Evolutionary conservation across 23 tunicate genomes (phyloP), one percentile per base, ranked within the genome.

Genomic region (Clavelina lepadiformis): DNA sequence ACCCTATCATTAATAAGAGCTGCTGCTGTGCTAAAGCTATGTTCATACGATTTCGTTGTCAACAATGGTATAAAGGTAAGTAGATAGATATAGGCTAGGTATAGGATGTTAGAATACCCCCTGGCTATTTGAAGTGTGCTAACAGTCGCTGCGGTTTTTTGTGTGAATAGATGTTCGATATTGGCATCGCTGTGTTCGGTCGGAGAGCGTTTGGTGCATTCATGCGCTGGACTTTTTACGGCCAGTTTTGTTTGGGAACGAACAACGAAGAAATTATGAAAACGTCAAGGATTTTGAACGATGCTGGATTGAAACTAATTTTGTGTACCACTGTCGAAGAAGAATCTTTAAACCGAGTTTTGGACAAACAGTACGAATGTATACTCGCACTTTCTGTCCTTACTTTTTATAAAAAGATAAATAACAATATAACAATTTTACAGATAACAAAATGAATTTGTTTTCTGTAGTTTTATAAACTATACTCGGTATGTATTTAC

Each of bases 281-380:
- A 25, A 34, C 68, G 25, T 36, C 68, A 3, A 63, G 25, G 11
- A 23, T 5, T 3, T 11, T 63, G 49, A 8, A 36, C 28, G 28
- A 23, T 13, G 22, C 37, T 8, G 38, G 38, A 27, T n/a, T 63
- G 3, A 15, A 51, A 35, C 68, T 51, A 5, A 63, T 63, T 50
- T 36, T 63, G 11, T 23, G 37, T 28, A 31, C 38, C 23, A 35
- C 68, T 36, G 25, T 63, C 22, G 68, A 63, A 63, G 68, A 63
- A 13, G 68, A 63, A 35, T 35, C 68, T n/a, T n/a, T n/a, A n/a
- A n/a, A n/a, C n/a, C n/a, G n/a, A n/a, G n/a, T n/a, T n/a, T n/a
- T n/a, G n/a, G n/a, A n/a, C n/a, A n/a, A n/a, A n/a, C n/a, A n/a
- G n/a, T n/a, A n/a, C n/a, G n/a, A n/a, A n/a, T n/a, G n/a, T n/a